phyloP scores from a whole-genome alignment of 2,113 vertebrate genomes.

The Chlamydotis undulata region DNA sequence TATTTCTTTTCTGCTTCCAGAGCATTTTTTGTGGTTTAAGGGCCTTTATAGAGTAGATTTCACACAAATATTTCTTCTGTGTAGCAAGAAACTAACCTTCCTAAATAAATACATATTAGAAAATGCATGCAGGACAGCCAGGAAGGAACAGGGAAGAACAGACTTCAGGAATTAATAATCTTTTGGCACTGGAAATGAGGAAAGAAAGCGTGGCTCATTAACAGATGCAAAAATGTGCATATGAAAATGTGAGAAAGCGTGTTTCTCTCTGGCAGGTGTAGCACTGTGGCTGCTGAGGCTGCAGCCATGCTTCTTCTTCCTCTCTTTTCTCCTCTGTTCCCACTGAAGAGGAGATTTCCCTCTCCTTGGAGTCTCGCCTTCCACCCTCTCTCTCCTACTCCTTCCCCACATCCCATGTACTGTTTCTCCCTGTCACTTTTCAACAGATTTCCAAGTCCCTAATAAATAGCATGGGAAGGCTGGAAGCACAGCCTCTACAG shows the following conservation, averaged over 20 bases:
- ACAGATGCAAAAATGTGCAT: neutral
- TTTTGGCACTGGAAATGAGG: neutral
- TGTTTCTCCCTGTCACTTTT: neutral
- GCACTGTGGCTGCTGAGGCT: neutral
- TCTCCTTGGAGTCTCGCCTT: neutral
- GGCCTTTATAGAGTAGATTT: neutral
- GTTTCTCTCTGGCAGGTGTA: neutral
- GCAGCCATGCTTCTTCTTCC: neutral
- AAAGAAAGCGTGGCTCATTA: neutral
- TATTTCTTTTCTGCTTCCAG: constrained; percentile 33
- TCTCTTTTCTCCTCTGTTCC: neutral
- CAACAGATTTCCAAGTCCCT: neutral
- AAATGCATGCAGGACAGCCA: neutral
- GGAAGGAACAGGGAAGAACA: neutral
- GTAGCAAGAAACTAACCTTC: constrained; percentile 7
- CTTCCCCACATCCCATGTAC: neutral
- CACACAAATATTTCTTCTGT: constrained; percentile 9
- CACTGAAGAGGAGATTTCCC: neutral
- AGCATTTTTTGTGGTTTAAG: constrained; percentile 14
- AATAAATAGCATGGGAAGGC: neutral
- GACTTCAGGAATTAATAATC: neutral
- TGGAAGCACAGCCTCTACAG: neutral
- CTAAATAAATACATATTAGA: neutral
- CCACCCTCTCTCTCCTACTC: neutral
- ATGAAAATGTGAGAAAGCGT: neutral